These are phyloP conservation scores for Fukomys damarensis DNA, from an alignment of 2,113 vertebrate species.

Conservation along the genomic window DNA sequence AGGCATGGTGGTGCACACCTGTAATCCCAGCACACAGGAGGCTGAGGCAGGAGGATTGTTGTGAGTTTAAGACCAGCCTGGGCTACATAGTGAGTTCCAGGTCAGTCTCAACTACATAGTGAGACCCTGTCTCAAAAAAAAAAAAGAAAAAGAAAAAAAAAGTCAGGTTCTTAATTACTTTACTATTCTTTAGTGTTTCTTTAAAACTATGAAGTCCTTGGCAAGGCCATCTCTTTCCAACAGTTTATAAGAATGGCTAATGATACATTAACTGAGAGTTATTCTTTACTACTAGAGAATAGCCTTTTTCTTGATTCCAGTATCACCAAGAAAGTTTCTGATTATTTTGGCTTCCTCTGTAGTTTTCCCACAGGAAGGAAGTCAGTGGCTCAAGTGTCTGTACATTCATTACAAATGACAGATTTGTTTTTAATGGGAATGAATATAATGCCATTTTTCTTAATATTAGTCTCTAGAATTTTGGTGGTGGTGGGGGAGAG, in stretches of 20 bases:
- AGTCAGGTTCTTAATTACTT: neutral
- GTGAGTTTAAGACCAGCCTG: too few species aligned
- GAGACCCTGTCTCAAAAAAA: too few species aligned
- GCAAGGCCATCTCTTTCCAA: neutral
- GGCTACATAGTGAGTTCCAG: too few species aligned
- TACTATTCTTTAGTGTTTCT: neutral
- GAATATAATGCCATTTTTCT: neutral
- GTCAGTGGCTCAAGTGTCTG: neutral
- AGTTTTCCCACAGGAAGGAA: neutral
- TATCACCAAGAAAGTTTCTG: neutral
- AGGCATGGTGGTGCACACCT: too few species aligned
- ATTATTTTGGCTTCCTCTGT: neutral
- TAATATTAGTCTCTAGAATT: neutral
- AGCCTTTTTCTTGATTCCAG: neutral
- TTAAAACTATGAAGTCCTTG: neutral
- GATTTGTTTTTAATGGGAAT: conserved; percentile 13
- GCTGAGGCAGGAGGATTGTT: too few species aligned
- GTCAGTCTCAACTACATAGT: too few species aligned
- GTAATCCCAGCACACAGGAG: too few species aligned
- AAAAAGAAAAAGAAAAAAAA: too few species aligned
- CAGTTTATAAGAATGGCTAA: neutral
- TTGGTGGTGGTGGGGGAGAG: neutral
- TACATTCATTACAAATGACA: neutral
- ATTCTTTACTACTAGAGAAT: neutral
- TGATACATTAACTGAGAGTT: neutral